Percentiles rank a stretch among this genome's conserved stretches.
Conservation (phyloP, 2,888 invertebrate species). For the Conus canariensis region DNA sequence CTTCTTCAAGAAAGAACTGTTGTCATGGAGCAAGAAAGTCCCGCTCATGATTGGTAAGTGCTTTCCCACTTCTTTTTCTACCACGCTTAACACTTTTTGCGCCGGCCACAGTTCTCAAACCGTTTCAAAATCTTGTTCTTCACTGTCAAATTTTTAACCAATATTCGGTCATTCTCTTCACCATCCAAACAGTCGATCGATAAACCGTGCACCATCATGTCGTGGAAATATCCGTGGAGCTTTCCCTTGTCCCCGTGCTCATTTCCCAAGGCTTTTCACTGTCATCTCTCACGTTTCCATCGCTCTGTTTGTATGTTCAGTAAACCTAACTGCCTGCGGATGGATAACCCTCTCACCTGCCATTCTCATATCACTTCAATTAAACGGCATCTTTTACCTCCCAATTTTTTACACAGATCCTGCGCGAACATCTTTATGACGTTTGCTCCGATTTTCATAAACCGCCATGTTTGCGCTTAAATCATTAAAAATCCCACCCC, state of each 20-base stretch:
- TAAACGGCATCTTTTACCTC: slow-evolving; percentile 37
- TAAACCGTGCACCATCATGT: slow-evolving; percentile 54
- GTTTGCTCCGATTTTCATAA: slow-evolving; percentile 55
- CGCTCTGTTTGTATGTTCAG: not conserved
- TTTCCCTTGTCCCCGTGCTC: slow-evolving; percentile 48
- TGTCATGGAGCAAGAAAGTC: slow-evolving; percentile 78
- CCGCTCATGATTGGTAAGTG: slow-evolving; percentile 75
- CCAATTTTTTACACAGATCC: slow-evolving; percentile 49
- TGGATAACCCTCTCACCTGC: slow-evolving; percentile 31
- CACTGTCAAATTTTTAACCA: slow-evolving; percentile 71
- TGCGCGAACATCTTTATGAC: slow-evolving; percentile 53
- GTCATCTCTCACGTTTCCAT: not conserved
- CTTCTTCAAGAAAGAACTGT: slow-evolving; percentile 77
- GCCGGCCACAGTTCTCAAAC: not conserved
- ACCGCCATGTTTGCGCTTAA: slow-evolving; percentile 56
- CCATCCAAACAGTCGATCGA: slow-evolving; percentile 56
- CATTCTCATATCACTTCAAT: not conserved
- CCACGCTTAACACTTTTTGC: slow-evolving; percentile 29
- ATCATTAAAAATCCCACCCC: slow-evolving; percentile 39
- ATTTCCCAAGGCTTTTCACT: slow-evolving; percentile 23
- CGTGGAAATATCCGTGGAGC: slow-evolving; percentile 47
- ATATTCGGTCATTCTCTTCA: slow-evolving; percentile 61
- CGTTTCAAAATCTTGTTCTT: slow-evolving; percentile 45
- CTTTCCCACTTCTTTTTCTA: slow-evolving; percentile 28
- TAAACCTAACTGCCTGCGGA: not conserved